Evolutionary conservation across 37 sponge, comb jelly and placozoan species (phyloP).

Genomic region (Hexactinellida sp.): DNA sequence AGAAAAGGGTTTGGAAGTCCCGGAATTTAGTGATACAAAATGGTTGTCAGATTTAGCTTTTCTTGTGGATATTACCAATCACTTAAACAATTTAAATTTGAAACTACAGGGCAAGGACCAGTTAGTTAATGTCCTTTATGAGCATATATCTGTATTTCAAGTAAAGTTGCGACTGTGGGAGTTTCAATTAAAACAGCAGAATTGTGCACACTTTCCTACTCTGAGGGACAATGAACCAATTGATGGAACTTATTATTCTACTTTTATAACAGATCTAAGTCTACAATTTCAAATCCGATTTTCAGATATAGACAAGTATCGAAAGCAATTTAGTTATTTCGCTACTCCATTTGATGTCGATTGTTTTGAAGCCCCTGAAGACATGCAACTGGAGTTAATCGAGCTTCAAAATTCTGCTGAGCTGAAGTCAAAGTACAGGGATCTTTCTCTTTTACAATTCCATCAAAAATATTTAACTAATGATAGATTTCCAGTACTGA

Average conservation of each 20-base stretch:
- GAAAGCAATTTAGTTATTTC: not conserved
- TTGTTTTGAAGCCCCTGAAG: not conserved
- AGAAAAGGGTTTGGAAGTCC: constrained; percentile 6
- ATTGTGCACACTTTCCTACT: not conserved
- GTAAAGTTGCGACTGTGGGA: constrained; percentile 3
- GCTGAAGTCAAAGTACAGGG: not conserved
- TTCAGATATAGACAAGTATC: not conserved
- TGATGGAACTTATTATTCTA: not conserved
- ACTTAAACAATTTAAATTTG: not conserved
- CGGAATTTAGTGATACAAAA: constrained; percentile 12
- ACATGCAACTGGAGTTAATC: not conserved
- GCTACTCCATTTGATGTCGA: not conserved
- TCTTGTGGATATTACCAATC: constrained; percentile 14
- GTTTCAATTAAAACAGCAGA: not conserved
- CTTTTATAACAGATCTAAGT: not conserved
- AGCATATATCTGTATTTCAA: not conserved
- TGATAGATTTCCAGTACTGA: not conserved
- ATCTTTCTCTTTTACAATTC: not conserved
- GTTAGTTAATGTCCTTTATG: constrained; percentile 11
- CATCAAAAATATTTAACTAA: not conserved
- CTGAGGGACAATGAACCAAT: not conserved
- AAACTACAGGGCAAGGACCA: not conserved
- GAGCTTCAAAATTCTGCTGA: constrained; percentile 10
- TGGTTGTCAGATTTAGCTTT: constrained; percentile 12
- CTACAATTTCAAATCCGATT: not conserved